Conservation (phyloP, 2,888 invertebrate species). For the Tetrapedia diversipes region DNA sequence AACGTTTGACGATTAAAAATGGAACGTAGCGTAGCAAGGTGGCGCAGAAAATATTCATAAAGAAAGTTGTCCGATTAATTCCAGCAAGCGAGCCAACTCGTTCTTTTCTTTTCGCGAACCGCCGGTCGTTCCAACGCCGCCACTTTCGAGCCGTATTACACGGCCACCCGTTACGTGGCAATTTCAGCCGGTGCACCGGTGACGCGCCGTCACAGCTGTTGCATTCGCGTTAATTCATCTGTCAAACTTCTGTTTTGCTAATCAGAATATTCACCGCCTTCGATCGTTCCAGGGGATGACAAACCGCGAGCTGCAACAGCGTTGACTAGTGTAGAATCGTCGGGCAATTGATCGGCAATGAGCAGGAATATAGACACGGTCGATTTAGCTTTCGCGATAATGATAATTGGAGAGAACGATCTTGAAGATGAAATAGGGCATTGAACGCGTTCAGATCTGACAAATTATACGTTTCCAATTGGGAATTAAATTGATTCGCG, state of each 20-base stretch:
- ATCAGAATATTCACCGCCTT: not conserved
- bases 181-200: not conserved
- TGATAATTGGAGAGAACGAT: not conserved
- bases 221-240: constrained; percentile 23
- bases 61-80: constrained; percentile 37
- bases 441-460: not conserved
- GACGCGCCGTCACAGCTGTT: constrained; percentile 15
- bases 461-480: not conserved
- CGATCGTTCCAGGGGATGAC: not conserved
- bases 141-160: constrained; percentile 14
- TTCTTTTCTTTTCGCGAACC: constrained; percentile 6
- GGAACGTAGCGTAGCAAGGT: not conserved
- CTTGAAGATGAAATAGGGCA: not conserved
- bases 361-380: not conserved
- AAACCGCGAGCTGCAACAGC: not conserved
- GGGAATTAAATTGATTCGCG: not conserved
- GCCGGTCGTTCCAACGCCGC: not conserved
- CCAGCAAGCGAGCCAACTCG: not conserved
- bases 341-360: not conserved
- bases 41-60: constrained; percentile 20
- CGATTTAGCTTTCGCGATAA: not conserved
- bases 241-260: not conserved
- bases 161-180: constrained; percentile 30
- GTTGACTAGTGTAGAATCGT: not conserved
- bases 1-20: not conserved